phyloP scores from a whole-genome alignment of 2,113 vertebrate genomes.

The Carassius carassius region DNA sequence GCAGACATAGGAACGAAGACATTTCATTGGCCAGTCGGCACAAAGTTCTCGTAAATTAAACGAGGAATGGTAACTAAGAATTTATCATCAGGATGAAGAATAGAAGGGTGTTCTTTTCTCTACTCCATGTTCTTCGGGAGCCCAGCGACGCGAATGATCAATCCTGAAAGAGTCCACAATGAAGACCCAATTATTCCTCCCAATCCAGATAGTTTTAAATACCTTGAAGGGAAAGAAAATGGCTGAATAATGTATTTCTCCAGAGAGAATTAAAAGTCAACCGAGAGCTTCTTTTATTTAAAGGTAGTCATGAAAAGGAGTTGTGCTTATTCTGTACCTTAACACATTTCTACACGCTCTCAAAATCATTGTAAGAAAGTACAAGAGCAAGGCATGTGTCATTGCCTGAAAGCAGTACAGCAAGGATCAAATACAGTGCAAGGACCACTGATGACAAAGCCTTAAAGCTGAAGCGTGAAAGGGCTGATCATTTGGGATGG shows the following conservation, averaged over 20 bases:
- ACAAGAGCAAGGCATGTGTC: background rate
- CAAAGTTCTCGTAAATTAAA: conserved; percentile 79
- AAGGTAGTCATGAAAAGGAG: conserved; percentile 34
- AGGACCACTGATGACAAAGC: conserved; percentile 19
- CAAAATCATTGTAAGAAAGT: conserved; percentile 12
- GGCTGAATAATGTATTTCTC: conserved; percentile 65
- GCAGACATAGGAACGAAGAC: conserved; percentile 89
- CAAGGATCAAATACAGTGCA: background rate
- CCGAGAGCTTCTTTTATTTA: conserved; percentile 59
- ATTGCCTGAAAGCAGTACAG: background rate
- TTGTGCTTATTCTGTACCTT: conserved; percentile 32
- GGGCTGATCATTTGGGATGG: background rate
- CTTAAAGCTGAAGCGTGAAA: background rate
- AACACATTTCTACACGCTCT: conserved; percentile 30
- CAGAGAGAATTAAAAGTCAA: conserved; percentile 68
- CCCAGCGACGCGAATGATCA: conserved; percentile 64
- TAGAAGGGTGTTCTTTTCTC: conserved; percentile 48
- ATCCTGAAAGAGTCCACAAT: conserved; percentile 64
- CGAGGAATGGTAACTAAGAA: conserved; percentile 76
- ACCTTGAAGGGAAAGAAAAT: conserved; percentile 63
- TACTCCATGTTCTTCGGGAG: conserved; percentile 55
- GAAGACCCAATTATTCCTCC: conserved; percentile 64
- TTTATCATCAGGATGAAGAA: conserved; percentile 70
- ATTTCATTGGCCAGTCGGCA: conserved; percentile 88
- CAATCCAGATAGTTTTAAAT: conserved; percentile 59